Evolutionary conservation across 2,113 vertebrate species (phyloP), one percentile per base, ranked within the genome.

Genomic region (Thunnus maccoyii): DNA sequence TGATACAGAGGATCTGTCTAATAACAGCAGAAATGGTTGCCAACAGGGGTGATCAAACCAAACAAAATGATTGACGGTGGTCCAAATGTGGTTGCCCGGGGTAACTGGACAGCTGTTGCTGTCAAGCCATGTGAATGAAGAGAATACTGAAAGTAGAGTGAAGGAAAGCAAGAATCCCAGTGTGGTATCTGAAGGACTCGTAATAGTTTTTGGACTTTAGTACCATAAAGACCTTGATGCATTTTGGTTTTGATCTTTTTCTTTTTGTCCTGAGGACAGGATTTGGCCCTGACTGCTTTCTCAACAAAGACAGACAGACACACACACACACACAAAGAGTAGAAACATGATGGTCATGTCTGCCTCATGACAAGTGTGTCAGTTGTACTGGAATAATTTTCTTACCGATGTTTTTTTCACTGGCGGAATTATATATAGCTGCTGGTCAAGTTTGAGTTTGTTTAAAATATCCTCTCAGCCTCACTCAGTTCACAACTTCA

Each of bases 41-140:
- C 78, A 58, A 61, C 55, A 52, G 60, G 62, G 65, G 13, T 14
- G 6, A 79, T 76, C 81, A 84, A 61, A 80, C 67, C 67, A 84
- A 78, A 68, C 64, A 50, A 84, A 83, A 62, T 67, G 77, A 76
- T 67, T 74, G 83, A 80, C 64, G 13, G 14, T 17, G 56, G 71
- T 75, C 77, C 77, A 84, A 61, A 68, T 57, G 18, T 63, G 67
- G 78, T 85, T 74, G 71, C 69, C 72, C 7, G 7, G 46, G 61
- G 80, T 79, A 83, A 74, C 78, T 66, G 69, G 69, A 27, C 73
- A 54, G 16, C 47, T 10, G 3, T 76, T 30, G 65, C 65, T 74
- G 60, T 68, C 2, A 25, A 67, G 62, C 32, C 52, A 61, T 52
- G 61, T 74, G 74, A 79, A 67, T 65, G 48, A 52, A 52, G 25